Base-by-base conservation (phyloP, 2,797 vertebrate genomes). In the Coracias cyanogaster region DNA sequence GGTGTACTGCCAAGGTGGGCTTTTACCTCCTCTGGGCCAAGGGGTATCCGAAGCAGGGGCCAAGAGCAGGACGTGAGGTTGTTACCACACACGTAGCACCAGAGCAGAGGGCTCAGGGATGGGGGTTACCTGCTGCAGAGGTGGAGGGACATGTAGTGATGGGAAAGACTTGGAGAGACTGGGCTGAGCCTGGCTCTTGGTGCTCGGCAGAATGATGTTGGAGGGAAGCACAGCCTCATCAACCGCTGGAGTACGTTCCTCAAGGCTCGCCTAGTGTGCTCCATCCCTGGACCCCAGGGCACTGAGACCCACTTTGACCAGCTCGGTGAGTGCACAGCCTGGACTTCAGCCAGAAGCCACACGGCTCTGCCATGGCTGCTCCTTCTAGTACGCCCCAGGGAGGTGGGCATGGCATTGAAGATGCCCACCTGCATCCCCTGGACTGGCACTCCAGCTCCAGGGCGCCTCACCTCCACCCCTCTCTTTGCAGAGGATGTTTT, bases 221-320 rank as follows among this genome's bases (percentile, higher is more conserved):
- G 99, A 8, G 99, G 99, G 25, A 99, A 97, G 90, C 98, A 97
- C 90, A 98, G 98, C 90, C 98, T 99, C 93, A 99, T 99, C 95
- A 99, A 99, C 96, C 98, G 99, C 29, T 99, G 99, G 99, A 99
- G 98, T 89, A 99, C 99, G 0, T 97, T 97, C 82, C 97, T 97
- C 37, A 97, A 97, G 93, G 96, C 96, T 2, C 97, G 97, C 19
- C 82, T 99, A 76, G 97, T 99, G 55, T 99, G 99, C 78, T 99
- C 99, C 6, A 98, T 99, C n/a, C 98, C 98, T 0, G 98, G 98
- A 0, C 98, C 97, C 1, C 98, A 98, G 11, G 98, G 98, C 72
- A 97, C 98, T 0, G 98, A 99, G 97, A 99, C 99, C 0, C 98
- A 98, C 87, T 99, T 99, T 0, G 98, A 99, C 86, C 98, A 98